Evolutionary conservation across 2,797 vertebrate genomes (phyloP).

Genomic region (Cuculus canorus): DNA sequence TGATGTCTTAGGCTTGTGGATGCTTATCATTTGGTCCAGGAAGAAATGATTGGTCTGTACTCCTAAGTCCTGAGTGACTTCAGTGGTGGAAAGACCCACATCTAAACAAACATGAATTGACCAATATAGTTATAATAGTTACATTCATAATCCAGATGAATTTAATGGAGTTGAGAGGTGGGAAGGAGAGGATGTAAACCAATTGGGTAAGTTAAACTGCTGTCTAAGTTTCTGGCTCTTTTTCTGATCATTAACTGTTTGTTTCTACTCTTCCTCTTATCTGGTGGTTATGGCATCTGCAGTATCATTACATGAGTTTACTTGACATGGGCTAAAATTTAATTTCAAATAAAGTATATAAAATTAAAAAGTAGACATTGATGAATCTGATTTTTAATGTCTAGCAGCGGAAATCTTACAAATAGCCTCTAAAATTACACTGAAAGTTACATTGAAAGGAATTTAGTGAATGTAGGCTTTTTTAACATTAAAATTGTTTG

Average conservation of each 20-base stretch:
- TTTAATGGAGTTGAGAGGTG: not conserved
- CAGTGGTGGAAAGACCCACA: not conserved
- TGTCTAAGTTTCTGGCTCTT: not conserved
- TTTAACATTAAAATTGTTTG: not conserved
- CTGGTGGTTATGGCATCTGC: not conserved
- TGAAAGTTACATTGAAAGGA: not conserved
- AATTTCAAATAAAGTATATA: not conserved
- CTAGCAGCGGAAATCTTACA: not conserved
- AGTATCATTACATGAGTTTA: not conserved
- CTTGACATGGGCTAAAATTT: not conserved
- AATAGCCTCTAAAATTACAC: not conserved
- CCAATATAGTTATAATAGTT: not conserved
- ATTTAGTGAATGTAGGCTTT: not conserved
- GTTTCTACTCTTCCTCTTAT: not conserved
- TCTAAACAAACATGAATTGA: constrained; percentile 10
- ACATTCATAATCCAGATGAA: not conserved
- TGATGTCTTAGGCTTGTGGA: not conserved
- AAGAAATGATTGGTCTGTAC: not conserved
- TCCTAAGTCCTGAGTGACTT: not conserved
- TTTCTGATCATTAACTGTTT: not conserved
- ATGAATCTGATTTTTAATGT: not conserved
- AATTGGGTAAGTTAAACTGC: not conserved
- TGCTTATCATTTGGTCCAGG: constrained; percentile 13
- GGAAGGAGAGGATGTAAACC: not conserved
- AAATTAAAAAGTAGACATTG: not conserved